Evolutionary conservation across 2,888 invertebrate genomes (phyloP).

Genomic region (Conomelus anceps): DNA sequence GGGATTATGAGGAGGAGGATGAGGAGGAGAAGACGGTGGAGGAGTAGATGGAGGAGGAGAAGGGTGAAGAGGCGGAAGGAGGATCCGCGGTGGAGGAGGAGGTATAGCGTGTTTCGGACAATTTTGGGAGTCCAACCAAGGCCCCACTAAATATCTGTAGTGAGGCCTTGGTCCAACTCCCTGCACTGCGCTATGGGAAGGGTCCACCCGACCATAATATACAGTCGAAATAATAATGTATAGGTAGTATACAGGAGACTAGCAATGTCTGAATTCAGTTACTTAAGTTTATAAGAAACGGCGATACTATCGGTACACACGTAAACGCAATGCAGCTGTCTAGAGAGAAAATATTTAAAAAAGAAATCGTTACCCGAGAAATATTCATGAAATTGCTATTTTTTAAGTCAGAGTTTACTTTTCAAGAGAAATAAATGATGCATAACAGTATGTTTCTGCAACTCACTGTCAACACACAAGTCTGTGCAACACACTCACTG

Average conservation of each 20-base stretch:
- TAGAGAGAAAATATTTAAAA: neutral
- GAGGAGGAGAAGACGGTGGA: too few species aligned
- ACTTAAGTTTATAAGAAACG: neutral
- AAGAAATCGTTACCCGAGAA: neutral
- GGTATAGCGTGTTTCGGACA: neutral
- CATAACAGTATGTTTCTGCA: too few species aligned
- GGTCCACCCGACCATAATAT: neutral
- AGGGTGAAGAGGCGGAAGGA: neutral
- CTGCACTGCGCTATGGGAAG: neutral
- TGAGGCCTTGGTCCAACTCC: too few species aligned
- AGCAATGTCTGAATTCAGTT: too few species aligned
- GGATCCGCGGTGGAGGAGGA: neutral
- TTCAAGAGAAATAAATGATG: too few species aligned
- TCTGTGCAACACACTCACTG: too few species aligned
- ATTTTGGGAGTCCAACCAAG: neutral
- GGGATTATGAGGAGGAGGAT: too few species aligned
- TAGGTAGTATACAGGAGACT: neutral
- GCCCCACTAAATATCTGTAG: too few species aligned
- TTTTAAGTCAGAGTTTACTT: neutral
- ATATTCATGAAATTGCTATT: neutral
- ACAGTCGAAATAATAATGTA: neutral
- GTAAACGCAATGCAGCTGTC: neutral
- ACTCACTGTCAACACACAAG: too few species aligned
- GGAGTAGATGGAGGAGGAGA: too few species aligned
- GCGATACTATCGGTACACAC: neutral